phyloP scores from a whole-genome alignment of 2,113 vertebrate species.

The Sander lucioperca region DNA sequence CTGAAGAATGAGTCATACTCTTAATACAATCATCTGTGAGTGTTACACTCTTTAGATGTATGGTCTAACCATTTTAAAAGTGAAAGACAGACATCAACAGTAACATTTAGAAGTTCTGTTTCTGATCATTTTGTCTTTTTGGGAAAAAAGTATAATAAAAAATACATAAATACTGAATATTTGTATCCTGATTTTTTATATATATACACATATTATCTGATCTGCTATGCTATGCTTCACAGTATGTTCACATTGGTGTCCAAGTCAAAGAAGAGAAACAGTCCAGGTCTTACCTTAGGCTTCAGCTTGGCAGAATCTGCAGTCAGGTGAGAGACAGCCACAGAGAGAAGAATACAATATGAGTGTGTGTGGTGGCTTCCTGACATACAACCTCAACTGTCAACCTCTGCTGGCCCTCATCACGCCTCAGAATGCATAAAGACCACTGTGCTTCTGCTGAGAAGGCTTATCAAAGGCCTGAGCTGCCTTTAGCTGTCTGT shows the following conservation, averaged over 20 bases:
- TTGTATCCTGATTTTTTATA: too few species aligned
- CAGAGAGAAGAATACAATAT: conserved; percentile 80
- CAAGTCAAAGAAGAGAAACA: conserved; percentile 44
- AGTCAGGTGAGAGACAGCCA: conserved; percentile 88
- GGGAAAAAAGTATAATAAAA: not conserved
- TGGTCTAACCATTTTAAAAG: conserved; percentile 1
- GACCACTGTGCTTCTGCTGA: conserved; percentile 48
- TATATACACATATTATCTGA: too few species aligned
- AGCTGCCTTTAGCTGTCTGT: conserved; percentile 47
- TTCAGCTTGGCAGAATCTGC: conserved; percentile 88
- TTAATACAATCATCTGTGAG: conserved; percentile 6
- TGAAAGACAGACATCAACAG: not conserved
- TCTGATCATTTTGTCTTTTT: not conserved
- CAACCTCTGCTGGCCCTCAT: conserved; percentile 71
- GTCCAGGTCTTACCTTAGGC: conserved; percentile 87
- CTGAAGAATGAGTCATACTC: conserved; percentile 43
- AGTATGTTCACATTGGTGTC: conserved; percentile 26
- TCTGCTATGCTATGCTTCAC: conserved; percentile 3
- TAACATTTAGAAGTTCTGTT: not conserved
- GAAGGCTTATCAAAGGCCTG: conserved; percentile 55
- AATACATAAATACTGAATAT: not conserved
- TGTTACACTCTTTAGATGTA: not conserved
- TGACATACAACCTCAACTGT: conserved; percentile 76
- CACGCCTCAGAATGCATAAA: conserved; percentile 67
- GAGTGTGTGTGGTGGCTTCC: conserved; percentile 60